Evolutionary conservation across 2,888 invertebrate species (phyloP), one percentile per base, ranked within the genome.

Genomic region (Anoncus sp.): DNA sequence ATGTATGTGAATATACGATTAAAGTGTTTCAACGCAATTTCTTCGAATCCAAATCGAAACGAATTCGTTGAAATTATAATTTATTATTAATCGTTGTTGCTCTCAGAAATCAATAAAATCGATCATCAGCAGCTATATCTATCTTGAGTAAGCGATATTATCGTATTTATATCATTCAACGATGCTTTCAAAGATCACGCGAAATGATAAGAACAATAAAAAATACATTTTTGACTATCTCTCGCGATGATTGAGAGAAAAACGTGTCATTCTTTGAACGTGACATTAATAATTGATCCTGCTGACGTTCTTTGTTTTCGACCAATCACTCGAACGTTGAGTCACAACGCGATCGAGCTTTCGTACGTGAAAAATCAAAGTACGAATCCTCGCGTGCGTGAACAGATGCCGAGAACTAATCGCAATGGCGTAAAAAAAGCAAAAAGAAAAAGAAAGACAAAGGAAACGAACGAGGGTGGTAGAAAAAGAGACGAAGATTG

Each of bases 341-440:
- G 22, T 67, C 12, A 55, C 20, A 27, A 40, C 1, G 31, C 20
- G 10, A 45, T 27, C 18, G 38, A 47, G 47, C 24, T 57, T 24
- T 35, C 31, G 20, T 27, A 57, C 35, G 10, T 22, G 45, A 59
- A 69, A 57, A 20, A 43, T n/a, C 55, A 22, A 43, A 47, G 35
- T 40, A 66, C 24, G 7, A 40, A 38, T 51, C 47, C 38, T 47
- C 51, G n/a, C n/a, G 65, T 51, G 60, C 31, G 49, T n/a, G 75
- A 55, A 65, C 75, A 65, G 70, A 70, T 65, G 70, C 20, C 27
- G 40, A 27, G 51, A 51, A 43, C 59, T 66, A 71, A 76, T 72
- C 60, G 70, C 45, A 43, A 63, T 31, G 18, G 38, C 53, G 57
- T 40, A 38, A 31, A 18, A 40, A 69, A 57, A 20, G 43, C 24